A percentile compares a stretch with the other conserved stretches of the same genome.
phyloP scores from a whole-genome alignment of 2,888 invertebrate species.

The Tenthredo amoena region DNA sequence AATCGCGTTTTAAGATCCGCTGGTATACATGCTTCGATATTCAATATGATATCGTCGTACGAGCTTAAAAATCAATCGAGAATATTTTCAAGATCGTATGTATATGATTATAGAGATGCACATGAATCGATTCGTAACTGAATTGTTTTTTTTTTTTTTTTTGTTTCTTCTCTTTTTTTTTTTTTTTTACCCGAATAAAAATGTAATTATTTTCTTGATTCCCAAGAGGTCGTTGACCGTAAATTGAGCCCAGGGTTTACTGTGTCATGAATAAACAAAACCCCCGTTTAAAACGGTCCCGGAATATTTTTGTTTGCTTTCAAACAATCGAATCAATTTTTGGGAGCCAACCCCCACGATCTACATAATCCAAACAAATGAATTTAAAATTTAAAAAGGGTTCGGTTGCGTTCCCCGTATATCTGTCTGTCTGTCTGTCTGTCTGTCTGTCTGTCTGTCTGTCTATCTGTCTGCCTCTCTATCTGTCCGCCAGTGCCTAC shows the following conservation, averaged over 20 bases:
- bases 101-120: too few relatives aligned
- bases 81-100: not conserved
- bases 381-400: conserved; percentile 69
- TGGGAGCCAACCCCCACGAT: conserved; percentile 62
- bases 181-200: not conserved
- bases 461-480: conserved; percentile 5
- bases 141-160: not conserved
- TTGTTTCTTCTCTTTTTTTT: too few relatives aligned
- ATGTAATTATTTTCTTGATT: conserved; percentile 36
- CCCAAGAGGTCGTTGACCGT: conserved; percentile 24
- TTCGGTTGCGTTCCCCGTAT: conserved; percentile 33
- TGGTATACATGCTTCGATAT: not conserved
- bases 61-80: not conserved
- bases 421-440: not conserved
- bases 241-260: conserved; percentile 43
- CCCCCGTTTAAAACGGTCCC: conserved; percentile 37
- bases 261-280: conserved; percentile 50
- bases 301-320: conserved; percentile 65
- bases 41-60: not conserved
- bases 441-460: not conserved
- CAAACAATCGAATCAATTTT: conserved; percentile 72
- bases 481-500: not conserved
- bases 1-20: not conserved
- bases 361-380: conserved; percentile 72
- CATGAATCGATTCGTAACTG: not conserved